phyloP scores from a whole-genome alignment of 2,888 invertebrate species.

The Plemyria rubiginata region DNA sequence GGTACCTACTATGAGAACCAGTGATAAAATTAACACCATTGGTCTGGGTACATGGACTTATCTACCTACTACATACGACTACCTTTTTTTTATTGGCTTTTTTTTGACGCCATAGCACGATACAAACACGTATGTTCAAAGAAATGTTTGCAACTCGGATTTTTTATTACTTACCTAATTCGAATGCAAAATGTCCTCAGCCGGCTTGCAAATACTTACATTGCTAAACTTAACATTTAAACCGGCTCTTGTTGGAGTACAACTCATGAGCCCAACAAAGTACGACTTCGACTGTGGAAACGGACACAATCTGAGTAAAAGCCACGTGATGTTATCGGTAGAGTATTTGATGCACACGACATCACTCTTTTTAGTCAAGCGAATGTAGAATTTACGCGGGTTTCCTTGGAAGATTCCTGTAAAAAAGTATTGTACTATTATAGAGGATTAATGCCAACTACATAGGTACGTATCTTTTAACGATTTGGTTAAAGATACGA shows the following conservation, averaged over 20 bases:
- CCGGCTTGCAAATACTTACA: slow-evolving; percentile 53
- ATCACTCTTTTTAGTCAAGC: slow-evolving; percentile 56
- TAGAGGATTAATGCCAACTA: too few relatives aligned
- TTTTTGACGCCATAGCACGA: too few relatives aligned
- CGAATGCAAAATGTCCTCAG: slow-evolving; percentile 65
- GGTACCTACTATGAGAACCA: too few relatives aligned
- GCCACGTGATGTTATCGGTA: slow-evolving; percentile 60
- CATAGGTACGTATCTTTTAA: too few relatives aligned
- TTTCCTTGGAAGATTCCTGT: slow-evolving; percentile 67
- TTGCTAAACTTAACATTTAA: slow-evolving; percentile 61
- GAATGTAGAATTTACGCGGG: slow-evolving; percentile 67
- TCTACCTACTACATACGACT: too few relatives aligned
- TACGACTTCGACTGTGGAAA: slow-evolving; percentile 51
- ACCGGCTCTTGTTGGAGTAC: slow-evolving; percentile 64
- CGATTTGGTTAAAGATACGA: too few relatives aligned
- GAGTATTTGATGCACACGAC: slow-evolving; percentile 71
- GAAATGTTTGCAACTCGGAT: too few relatives aligned
- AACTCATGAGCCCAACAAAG: slow-evolving; percentile 66
- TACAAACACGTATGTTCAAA: too few relatives aligned
- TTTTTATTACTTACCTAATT: too few relatives aligned
- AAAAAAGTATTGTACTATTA: slow-evolving; percentile 35
- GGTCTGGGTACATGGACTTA: too few relatives aligned
- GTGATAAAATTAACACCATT: too few relatives aligned
- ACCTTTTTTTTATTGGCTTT: too few relatives aligned
- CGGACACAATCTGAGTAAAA: slow-evolving; percentile 59